Conservation (phyloP, 2,113 vertebrate genomes). For the Lichenostomus cassidix region DNA sequence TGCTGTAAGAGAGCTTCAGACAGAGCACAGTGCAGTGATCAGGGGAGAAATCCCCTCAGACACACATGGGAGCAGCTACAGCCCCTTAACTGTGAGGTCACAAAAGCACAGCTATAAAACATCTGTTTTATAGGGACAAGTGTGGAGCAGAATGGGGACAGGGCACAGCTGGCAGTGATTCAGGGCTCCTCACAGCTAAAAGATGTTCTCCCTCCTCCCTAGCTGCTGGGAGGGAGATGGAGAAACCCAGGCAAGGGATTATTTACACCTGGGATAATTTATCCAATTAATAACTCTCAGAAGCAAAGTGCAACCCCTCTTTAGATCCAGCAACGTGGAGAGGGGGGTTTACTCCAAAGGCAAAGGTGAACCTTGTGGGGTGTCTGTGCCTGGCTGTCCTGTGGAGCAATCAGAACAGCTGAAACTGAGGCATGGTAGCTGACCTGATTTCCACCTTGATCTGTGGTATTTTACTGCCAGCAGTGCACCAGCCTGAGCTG, state of each 20-base stretch:
- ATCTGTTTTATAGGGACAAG: background rate
- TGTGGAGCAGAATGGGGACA: background rate
- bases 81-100: rapidly evolving
- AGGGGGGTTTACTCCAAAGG: background rate
- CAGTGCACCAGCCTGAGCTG: background rate
- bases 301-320: background rate
- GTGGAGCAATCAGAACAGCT: background rate
- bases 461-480: background rate
- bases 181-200: background rate
- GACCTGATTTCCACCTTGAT: slow-evolving; percentile 20
- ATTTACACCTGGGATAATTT: background rate
- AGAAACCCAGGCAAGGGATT: background rate
- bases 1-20: background rate
- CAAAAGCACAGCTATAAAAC: background rate
- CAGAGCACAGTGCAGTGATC: rapidly evolving
- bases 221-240: background rate
- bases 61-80: background rate
- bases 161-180: background rate
- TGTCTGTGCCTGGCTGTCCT: background rate
- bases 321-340: background rate
- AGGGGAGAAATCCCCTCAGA: rapidly evolving
- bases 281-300: background rate
- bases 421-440: background rate
- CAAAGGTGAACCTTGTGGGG: background rate
- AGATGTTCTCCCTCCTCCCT: background rate